Evolutionary conservation across 1,140 invertebrate species (phyloP).

Genomic region (Drosophila persimilis): DNA sequence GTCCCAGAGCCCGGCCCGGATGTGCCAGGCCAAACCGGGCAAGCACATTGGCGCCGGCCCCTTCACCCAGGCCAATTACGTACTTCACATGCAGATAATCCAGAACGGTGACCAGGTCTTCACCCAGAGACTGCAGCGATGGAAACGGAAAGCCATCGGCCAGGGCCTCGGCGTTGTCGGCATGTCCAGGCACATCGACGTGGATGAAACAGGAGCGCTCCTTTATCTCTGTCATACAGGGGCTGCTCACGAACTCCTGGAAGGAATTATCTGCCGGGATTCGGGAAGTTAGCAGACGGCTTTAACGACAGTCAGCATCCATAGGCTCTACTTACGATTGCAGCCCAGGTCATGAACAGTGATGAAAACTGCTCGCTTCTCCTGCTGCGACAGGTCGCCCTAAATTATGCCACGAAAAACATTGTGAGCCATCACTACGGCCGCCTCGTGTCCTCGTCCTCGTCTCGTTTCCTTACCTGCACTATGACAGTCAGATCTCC

Average conservation of each 20-base stretch:
- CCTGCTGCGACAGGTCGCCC: constrained; percentile 91
- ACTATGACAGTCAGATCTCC: constrained; percentile 88
- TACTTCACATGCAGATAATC: constrained; percentile 91
- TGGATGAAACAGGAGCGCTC: constrained; percentile 94
- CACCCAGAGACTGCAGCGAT: constrained; percentile 91
- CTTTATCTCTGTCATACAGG: constrained; percentile 93
- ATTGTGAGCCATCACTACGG: constrained; percentile 1
- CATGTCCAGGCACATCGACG: constrained; percentile 94
- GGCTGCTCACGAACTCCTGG: constrained; percentile 90
- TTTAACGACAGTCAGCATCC: neutral
- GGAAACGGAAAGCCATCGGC: constrained; percentile 90
- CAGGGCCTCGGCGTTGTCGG: constrained; percentile 90
- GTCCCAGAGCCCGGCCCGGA: constrained; percentile 89
- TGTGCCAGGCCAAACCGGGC: constrained; percentile 92
- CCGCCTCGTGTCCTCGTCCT: neutral
- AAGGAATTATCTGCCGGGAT: constrained; percentile 87
- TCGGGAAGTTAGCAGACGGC: constrained; percentile 4
- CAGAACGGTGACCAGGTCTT: constrained; percentile 91
- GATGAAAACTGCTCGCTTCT: constrained; percentile 91
- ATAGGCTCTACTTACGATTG: constrained; percentile 89
- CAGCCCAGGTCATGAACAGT: constrained; percentile 95
- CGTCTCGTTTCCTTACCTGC: constrained; percentile 84
- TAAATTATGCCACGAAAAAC: constrained; percentile 72
- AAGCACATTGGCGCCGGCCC: constrained; percentile 94
- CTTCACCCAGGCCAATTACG: constrained; percentile 93